Evolutionary conservation across 2,888 invertebrate genomes (phyloP).

Genomic region (Patella pellucida): DNA sequence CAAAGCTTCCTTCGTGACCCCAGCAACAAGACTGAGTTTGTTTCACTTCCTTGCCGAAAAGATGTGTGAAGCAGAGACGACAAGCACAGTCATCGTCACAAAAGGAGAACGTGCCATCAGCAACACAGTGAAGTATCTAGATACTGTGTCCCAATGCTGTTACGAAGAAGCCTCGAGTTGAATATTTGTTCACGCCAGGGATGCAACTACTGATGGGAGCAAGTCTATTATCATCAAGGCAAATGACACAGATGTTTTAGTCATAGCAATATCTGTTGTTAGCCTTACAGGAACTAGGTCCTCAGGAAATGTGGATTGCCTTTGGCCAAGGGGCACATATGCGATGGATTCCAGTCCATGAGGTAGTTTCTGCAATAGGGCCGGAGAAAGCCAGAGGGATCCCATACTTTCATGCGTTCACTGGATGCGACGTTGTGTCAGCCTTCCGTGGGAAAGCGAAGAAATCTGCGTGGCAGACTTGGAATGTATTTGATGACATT

Average conservation of each 20-base stretch:
- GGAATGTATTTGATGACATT: conserved; percentile 19
- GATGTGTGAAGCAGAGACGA: conserved; percentile 7
- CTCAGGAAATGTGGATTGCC: conserved; percentile 27
- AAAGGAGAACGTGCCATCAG: conserved; percentile 16
- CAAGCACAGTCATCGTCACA: conserved; percentile 25
- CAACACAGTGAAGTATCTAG: conserved; percentile 15
- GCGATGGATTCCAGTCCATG: conserved; percentile 32
- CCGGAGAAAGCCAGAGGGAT: conserved; percentile 32
- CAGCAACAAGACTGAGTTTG: conserved; percentile 27
- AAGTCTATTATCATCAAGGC: conserved; percentile 29
- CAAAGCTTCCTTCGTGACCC: conserved; percentile 21
- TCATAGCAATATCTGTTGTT: conserved; percentile 26
- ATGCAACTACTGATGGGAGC: conserved; percentile 14
- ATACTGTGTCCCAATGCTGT: not conserved
- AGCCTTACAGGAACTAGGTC: conserved; percentile 14
- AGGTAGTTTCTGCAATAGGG: conserved; percentile 28
- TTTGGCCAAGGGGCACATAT: conserved; percentile 24
- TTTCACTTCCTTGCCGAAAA: conserved; percentile 25
- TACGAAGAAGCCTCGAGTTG: conserved; percentile 29
- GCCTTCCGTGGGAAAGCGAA: too few species aligned
- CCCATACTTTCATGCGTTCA: conserved; percentile 43
- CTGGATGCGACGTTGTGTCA: conserved; percentile 32
- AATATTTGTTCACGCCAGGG: conserved; percentile 17
- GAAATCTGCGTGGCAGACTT: conserved; percentile 27
- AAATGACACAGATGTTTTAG: conserved; percentile 31